Conservation (phyloP, 2,888 invertebrate genomes). For the Pandemis corylana region DNA sequence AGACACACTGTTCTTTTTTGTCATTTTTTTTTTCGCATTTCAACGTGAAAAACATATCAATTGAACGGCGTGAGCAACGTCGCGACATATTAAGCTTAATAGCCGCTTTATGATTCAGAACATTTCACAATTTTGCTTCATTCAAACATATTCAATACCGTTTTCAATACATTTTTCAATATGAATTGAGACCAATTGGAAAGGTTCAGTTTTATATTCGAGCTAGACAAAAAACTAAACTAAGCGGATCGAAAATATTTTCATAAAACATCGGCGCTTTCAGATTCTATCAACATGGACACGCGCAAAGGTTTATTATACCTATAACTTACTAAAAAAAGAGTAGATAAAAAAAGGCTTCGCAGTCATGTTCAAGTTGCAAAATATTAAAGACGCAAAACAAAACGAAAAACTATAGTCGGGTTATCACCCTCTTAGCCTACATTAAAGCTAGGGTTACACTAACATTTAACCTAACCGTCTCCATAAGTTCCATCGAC, state of each 20-base stretch:
- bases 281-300: too few relatives aligned
- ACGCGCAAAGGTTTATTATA: too few relatives aligned
- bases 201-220: constrained; percentile 7
- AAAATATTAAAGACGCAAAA: neutral
- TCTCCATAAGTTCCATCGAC: constrained; percentile 44
- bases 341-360: too few relatives aligned
- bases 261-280: neutral
- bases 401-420: neutral
- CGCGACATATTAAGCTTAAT: too few relatives aligned
- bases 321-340: too few relatives aligned
- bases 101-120: constrained; percentile 28
- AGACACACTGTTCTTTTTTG: too few relatives aligned
- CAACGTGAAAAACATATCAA: too few relatives aligned
- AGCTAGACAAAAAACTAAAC: neutral
- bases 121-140: constrained; percentile 17
- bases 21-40: too few relatives aligned
- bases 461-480: constrained; percentile 4
- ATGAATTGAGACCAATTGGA: constrained; percentile 37
- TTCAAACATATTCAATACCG: constrained; percentile 32
- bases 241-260: neutral
- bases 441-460: neutral
- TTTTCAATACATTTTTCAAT: constrained; percentile 28
- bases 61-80: too few relatives aligned
- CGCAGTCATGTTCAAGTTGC: neutral
- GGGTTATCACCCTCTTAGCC: neutral